These are phyloP conservation scores for Sapajus apella DNA, from an alignment of 2,113 vertebrate species.

Conservation along the genomic window DNA sequence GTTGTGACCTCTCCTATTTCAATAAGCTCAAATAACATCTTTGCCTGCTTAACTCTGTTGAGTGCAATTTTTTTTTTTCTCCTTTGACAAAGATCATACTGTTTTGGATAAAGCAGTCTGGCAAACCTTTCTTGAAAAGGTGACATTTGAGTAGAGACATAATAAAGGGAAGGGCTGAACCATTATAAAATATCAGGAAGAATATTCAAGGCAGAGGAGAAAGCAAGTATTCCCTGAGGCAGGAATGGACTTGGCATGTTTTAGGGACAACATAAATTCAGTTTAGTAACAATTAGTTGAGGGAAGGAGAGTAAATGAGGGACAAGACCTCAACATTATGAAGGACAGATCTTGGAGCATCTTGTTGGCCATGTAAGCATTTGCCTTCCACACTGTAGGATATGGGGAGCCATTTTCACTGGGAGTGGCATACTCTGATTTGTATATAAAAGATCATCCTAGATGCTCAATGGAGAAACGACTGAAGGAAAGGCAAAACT, in stretches of 20 bases:
- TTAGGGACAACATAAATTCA: neutral
- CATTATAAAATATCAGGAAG: neutral
- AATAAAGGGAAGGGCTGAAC: neutral
- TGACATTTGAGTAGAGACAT: neutral
- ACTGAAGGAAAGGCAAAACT: neutral
- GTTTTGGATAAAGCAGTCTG: neutral
- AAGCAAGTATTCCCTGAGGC: neutral
- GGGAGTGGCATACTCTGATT: neutral
- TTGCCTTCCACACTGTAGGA: neutral
- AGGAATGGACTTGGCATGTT: neutral
- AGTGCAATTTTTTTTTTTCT: neutral
- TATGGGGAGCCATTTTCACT: neutral
- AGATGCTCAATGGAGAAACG: neutral
- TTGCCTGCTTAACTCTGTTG: neutral
- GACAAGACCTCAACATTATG: neutral
- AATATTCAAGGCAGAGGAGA: neutral
- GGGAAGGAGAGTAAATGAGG: neutral
- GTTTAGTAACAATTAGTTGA: neutral
- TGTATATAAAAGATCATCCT: neutral
- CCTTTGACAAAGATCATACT: neutral
- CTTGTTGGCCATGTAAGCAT: neutral
- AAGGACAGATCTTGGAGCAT: neutral
- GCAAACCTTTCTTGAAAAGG: neutral
- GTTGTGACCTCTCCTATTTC: neutral
- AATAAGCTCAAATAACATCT: neutral